These are phyloP conservation scores for Xiphias gladius DNA, from an alignment of 2,113 vertebrate species.

Conservation along the genomic window DNA sequence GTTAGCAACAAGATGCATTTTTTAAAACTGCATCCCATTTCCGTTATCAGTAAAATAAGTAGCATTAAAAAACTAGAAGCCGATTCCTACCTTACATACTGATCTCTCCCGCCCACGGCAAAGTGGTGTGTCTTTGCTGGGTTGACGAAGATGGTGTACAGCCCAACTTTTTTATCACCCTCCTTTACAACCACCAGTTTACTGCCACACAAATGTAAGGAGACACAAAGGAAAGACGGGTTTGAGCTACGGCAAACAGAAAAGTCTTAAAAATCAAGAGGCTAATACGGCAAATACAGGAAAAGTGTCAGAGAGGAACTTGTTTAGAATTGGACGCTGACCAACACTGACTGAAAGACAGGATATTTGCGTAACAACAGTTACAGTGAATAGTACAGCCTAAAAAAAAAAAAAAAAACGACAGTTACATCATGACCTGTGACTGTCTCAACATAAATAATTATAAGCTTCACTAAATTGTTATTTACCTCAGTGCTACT, in stretches of 20 bases:
- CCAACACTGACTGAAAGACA: neutral
- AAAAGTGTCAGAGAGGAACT: neutral
- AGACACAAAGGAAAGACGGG: conserved; percentile 24
- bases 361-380: neutral
- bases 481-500: no score
- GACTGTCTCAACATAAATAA: no score
- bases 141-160: conserved; percentile 97
- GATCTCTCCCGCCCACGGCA: conserved; percentile 95
- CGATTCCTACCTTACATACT: conserved; percentile 90
- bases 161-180: conserved; percentile 95
- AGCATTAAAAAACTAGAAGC: neutral
- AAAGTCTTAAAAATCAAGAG: neutral
- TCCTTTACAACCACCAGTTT: conserved; percentile 97
- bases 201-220: conserved; percentile 77
- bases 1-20: neutral
- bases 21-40: neutral
- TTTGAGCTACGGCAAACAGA: neutral
- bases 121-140: conserved; percentile 95
- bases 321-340: neutral
- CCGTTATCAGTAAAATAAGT: neutral
- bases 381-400: neutral
- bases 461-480: no score
- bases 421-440: neutral
- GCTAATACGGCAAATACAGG: neutral
- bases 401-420: neutral